Evolutionary conservation across 1,140 invertebrate genomes (phyloP).

Genomic region (Drosophila auraria): DNA sequence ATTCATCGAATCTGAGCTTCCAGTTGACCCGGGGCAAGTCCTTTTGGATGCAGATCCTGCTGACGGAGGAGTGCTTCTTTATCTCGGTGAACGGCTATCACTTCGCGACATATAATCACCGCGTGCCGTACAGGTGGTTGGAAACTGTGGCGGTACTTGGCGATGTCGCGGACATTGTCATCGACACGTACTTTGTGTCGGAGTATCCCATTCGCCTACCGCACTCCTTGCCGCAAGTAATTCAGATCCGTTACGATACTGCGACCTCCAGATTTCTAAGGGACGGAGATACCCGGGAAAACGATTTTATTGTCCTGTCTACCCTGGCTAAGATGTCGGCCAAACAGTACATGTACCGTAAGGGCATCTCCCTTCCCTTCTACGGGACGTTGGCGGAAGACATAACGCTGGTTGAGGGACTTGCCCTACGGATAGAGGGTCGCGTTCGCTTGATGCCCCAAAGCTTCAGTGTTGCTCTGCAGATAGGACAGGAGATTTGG

Average conservation of each 20-base stretch:
- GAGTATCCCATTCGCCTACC: conserved; percentile 63
- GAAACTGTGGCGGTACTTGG: conserved; percentile 60
- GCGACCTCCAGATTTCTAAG: background rate
- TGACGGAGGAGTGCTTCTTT: conserved; percentile 83
- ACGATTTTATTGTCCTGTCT: conserved; percentile 14
- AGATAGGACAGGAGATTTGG: conserved; percentile 87
- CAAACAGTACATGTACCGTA: background rate
- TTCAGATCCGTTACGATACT: conserved; percentile 11
- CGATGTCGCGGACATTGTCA: conserved; percentile 52
- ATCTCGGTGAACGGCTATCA: conserved; percentile 90
- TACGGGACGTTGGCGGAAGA: conserved; percentile 46
- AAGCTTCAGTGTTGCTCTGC: conserved; percentile 89
- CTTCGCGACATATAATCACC: conserved; percentile 88
- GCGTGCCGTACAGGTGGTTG: conserved; percentile 87
- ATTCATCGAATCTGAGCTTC: conserved; percentile 74
- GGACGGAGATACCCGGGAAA: background rate
- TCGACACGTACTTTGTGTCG: conserved; percentile 47
- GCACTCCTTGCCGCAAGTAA: conserved; percentile 4
- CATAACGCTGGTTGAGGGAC: conserved; percentile 38
- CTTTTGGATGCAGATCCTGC: conserved; percentile 85
- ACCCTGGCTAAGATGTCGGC: conserved; percentile 7
- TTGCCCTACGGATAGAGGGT: conserved; percentile 87
- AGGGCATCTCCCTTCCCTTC: conserved; percentile 44
- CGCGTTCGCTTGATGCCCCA: conserved; percentile 87
- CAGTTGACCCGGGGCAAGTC: conserved; percentile 74